Conservation (phyloP, 2,797 vertebrate species). For the Neoniphon sammara region DNA sequence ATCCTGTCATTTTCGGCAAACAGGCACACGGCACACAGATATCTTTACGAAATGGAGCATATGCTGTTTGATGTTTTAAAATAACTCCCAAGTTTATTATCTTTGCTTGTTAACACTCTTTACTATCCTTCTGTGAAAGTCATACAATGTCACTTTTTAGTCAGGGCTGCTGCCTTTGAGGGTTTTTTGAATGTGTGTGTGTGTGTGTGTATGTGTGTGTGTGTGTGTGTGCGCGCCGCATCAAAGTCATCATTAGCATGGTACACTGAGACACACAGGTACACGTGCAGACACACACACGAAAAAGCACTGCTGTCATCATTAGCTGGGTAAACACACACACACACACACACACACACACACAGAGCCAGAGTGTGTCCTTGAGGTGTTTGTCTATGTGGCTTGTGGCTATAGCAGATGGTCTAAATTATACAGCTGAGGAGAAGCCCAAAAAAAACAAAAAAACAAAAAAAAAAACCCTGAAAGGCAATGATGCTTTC, state of each 20-base stretch:
- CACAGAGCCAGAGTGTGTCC: neutral
- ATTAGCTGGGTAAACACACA: constrained; percentile 45
- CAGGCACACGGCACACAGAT: neutral
- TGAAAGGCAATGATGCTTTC: constrained; percentile 19
- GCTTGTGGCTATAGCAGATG: constrained; percentile 47
- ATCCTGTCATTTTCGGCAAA: neutral
- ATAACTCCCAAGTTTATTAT: constrained; percentile 25
- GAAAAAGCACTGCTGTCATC: constrained; percentile 36
- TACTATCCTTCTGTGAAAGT: constrained; percentile 17
- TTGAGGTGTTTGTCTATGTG: constrained; percentile 27
- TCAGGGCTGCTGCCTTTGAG: constrained; percentile 19
- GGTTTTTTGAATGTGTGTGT: neutral
- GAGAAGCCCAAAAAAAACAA: too few species aligned
- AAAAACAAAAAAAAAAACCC: constrained; percentile 26
- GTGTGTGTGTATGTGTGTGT: neutral
- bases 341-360: neutral
- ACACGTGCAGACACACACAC: constrained; percentile 22
- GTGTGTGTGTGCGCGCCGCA: neutral
- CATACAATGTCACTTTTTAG: constrained; percentile 5
- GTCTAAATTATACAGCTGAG: constrained; percentile 50
- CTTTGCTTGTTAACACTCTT: constrained; percentile 30
- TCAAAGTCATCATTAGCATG: constrained; percentile 57
- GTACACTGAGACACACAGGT: constrained; percentile 35
- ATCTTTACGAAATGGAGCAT: too few species aligned
- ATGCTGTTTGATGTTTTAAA: too few species aligned